phyloP scores from a whole-genome alignment of 1,140 invertebrate species.

The Pectinophora gossypiella region DNA sequence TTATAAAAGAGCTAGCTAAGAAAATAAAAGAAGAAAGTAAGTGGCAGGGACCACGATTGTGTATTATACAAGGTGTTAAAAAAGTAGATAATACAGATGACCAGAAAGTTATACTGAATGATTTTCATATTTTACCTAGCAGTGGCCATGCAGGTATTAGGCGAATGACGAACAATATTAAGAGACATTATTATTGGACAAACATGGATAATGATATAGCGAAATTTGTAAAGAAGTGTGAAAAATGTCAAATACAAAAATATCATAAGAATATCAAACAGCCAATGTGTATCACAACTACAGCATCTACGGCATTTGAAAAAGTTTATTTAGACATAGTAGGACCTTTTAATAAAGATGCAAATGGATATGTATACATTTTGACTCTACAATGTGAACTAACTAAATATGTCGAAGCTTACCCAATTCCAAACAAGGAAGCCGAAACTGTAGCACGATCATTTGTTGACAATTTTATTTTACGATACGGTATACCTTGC shows the following conservation, averaged over 20 bases:
- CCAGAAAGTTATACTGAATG: conserved; percentile 19
- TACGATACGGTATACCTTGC: conserved; percentile 22
- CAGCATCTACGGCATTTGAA: conserved; percentile 11
- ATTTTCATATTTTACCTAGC: conserved; percentile 28
- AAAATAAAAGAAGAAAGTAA: background rate
- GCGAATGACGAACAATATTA: conserved; percentile 27
- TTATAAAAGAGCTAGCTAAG: background rate
- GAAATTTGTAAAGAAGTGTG: conserved; percentile 9
- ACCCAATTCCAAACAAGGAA: conserved; percentile 22
- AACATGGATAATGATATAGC: conserved; percentile 15
- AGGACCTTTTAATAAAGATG: conserved; percentile 14
- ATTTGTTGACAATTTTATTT: conserved; percentile 29
- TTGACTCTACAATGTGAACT: conserved; percentile 17
- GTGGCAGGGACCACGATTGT: background rate
- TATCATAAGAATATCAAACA: conserved; percentile 16
- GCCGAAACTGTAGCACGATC: conserved; percentile 19
- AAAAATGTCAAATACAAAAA: conserved; percentile 18
- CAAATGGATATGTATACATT: conserved; percentile 9
- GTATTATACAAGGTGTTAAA: background rate
- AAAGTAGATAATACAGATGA: conserved; percentile 12
- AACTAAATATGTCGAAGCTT: conserved; percentile 21
- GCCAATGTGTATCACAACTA: conserved; percentile 16
- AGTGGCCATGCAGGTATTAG: conserved; percentile 29
- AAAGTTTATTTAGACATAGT: conserved; percentile 16
- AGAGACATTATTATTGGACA: conserved; percentile 22